Conservation (phyloP, 2,797 vertebrate species). For the Arctocebus calabarensis region DNA sequence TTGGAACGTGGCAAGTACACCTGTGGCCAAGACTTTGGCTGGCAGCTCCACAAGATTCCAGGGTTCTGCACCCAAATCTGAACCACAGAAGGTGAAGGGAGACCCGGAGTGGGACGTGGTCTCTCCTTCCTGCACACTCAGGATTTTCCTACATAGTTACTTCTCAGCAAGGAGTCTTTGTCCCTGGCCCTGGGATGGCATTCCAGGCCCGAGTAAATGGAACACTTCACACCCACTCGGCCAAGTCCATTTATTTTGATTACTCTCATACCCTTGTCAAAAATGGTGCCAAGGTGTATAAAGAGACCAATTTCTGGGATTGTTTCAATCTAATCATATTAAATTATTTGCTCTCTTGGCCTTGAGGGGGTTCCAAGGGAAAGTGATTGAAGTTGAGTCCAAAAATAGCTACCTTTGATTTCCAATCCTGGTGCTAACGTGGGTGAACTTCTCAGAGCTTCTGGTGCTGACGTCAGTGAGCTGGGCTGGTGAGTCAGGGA, state of each 20-base stretch:
- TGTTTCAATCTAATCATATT: conserved; percentile 85
- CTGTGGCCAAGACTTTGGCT: accelerated
- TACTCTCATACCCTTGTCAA: conserved; percentile 83
- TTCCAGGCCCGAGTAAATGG: conserved; percentile 48
- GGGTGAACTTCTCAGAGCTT: conserved; percentile 63
- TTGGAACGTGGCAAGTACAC: accelerated
- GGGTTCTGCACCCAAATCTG: not conserved
- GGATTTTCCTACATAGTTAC: not conserved
- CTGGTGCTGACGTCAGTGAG: conserved; percentile 38
- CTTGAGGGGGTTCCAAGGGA: conserved; percentile 85
- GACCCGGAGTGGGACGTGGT: accelerated
- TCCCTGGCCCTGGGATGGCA: conserved; percentile 42
- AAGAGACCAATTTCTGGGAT: conserved; percentile 86
- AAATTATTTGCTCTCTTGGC: conserved; percentile 86
- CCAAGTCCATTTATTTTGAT: conserved; percentile 85
- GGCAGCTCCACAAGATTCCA: not conserved
- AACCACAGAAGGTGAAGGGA: not conserved
- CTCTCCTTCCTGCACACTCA: not conserved
- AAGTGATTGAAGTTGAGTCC: conserved; percentile 86
- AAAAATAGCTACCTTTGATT: conserved; percentile 83
- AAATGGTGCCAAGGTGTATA: conserved; percentile 86
- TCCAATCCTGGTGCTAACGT: conserved; percentile 75
- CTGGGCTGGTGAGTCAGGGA: not conserved
- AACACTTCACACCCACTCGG: conserved; percentile 66
- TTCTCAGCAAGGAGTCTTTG: conserved; percentile 53